Evolutionary conservation across 2,113 vertebrate genomes (phyloP).

Genomic region (Ammodytes dubius): DNA sequence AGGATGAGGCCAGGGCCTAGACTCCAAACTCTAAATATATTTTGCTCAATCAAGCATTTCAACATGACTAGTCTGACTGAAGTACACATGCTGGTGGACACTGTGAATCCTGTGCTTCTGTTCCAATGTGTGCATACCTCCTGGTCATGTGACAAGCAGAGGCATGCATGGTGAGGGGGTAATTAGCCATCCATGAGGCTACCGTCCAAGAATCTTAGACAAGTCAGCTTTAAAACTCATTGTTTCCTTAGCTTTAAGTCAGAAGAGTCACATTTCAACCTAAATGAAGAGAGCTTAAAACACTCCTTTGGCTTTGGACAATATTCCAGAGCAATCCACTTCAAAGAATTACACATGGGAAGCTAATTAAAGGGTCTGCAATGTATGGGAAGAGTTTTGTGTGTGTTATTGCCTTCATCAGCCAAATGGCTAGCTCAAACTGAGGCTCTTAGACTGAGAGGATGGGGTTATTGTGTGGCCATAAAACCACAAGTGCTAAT

Average conservation of each 20-base stretch:
- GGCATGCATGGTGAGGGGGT: conserved; percentile 7
- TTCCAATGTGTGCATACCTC: conserved; percentile 11
- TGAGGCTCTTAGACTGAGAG: conserved; percentile 39
- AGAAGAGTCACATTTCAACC: not conserved
- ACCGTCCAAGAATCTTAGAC: not conserved
- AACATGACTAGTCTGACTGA: no score
- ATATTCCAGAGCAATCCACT: not conserved
- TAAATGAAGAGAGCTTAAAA: not conserved
- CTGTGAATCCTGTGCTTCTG: not conserved
- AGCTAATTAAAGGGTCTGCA: conserved; percentile 20
- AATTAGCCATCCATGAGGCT: conserved; percentile 4
- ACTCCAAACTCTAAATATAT: no score
- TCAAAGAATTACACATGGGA: not conserved
- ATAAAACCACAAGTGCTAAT: conserved; percentile 61
- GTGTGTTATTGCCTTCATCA: conserved; percentile 32
- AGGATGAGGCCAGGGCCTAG: no score
- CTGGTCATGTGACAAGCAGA: conserved; percentile 24
- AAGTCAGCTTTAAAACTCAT: not conserved
- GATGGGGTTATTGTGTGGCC: conserved; percentile 52
- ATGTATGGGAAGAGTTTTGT: conserved; percentile 2
- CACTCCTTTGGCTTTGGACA: not conserved
- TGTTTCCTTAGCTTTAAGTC: not conserved
- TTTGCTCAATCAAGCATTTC: no score
- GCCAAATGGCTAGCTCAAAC: conserved; percentile 57
- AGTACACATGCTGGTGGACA: not conserved